Evolutionary conservation across 2,888 invertebrate species (phyloP).

Genomic region (Tiphia femorata): DNA sequence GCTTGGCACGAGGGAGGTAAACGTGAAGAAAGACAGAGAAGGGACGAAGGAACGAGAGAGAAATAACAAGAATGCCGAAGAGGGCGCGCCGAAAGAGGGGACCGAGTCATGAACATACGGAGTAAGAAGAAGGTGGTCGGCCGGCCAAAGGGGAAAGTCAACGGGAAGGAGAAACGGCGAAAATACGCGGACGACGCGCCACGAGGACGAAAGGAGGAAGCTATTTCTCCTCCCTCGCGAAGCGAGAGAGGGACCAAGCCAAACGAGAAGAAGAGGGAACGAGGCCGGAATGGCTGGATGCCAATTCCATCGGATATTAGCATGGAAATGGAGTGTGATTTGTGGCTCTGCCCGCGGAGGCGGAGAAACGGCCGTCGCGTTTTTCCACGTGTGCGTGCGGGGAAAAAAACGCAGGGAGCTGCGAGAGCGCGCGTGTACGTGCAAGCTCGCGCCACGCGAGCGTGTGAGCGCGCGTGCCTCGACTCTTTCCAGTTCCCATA

Average conservation of each 20-base stretch:
- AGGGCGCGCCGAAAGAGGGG: not conserved
- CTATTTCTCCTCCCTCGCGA: too few relatives aligned
- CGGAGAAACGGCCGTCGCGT: too few relatives aligned
- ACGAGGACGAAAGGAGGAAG: not conserved
- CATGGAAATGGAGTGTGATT: conserved; percentile 64
- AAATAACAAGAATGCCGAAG: too few relatives aligned
- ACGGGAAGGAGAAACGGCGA: not conserved
- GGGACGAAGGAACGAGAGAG: too few relatives aligned
- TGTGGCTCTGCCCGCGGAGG: conserved; percentile 44
- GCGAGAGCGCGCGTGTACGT: too few relatives aligned
- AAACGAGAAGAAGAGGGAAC: not conserved
- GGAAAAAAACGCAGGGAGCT: conserved; percentile 31
- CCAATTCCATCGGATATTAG: conserved; percentile 64
- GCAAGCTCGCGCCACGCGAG: too few relatives aligned
- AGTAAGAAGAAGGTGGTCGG: not conserved
- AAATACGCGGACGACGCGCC: not conserved
- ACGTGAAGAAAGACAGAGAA: too few relatives aligned
- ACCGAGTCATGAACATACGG: not conserved
- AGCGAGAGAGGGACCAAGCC: not conserved
- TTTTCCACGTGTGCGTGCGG: conserved; percentile 25
- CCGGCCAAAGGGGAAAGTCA: not conserved
- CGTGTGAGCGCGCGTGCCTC: not conserved
- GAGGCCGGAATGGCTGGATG: conserved; percentile 50
- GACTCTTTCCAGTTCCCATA: not conserved
- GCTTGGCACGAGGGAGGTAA: too few relatives aligned